phyloP scores from a whole-genome alignment of 2,888 invertebrate genomes.

The Eucriotettix oculatus region DNA sequence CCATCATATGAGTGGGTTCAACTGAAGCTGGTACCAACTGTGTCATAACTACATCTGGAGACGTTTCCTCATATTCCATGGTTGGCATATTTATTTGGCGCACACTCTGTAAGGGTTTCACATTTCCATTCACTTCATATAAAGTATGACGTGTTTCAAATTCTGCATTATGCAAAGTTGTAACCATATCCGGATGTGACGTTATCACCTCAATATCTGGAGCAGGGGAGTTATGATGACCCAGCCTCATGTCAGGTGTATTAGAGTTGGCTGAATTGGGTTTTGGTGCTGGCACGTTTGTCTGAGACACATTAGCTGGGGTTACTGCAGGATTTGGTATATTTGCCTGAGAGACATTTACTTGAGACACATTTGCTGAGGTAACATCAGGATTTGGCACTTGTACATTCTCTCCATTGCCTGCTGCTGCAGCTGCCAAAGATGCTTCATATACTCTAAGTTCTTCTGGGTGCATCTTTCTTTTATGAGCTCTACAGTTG shows the following conservation, averaged over 20 bases:
- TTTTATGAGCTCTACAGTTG: conserved; percentile 35
- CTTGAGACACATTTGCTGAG: background rate
- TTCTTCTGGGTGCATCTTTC: conserved; percentile 34
- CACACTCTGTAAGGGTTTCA: background rate
- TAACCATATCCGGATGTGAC: background rate
- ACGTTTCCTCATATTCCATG: background rate
- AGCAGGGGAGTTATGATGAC: background rate
- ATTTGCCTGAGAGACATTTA: background rate
- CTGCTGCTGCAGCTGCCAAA: conserved; percentile 11
- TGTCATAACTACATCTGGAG: background rate
- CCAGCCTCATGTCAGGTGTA: background rate
- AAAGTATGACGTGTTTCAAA: background rate
- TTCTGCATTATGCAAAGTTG: background rate
- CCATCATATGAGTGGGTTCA: background rate
- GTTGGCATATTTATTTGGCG: background rate
- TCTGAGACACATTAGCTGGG: background rate
- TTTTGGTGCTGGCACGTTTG: background rate
- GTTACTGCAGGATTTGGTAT: background rate
- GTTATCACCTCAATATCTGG: background rate
- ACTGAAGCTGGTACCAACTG: background rate
- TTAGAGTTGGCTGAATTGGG: background rate
- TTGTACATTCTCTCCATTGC: background rate
- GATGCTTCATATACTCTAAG: conserved; percentile 16
- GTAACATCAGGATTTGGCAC: background rate
- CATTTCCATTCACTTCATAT: background rate